These are phyloP conservation scores for Anthophora plumipes DNA, from an alignment of 2,888 invertebrate genomes.

Conservation along the genomic window DNA sequence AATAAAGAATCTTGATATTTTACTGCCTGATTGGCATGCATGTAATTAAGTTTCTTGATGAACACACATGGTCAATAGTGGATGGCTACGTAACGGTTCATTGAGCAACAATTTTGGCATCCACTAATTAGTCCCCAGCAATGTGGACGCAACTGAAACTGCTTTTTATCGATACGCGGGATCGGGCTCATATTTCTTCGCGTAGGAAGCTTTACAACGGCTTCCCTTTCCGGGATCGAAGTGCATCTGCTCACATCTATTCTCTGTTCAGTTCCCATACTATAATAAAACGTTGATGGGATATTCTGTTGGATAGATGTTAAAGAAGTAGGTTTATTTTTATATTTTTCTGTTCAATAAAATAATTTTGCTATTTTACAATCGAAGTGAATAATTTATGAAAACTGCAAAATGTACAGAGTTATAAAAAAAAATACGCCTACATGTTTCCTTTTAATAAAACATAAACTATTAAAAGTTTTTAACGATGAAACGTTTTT, in stretches of 20 bases:
- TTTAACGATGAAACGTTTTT: no score
- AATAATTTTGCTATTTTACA: no score
- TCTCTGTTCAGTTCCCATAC: conserved; percentile 59
- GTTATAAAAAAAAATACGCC: no score
- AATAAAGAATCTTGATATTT: conserved; percentile 41
- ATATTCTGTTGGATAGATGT: conserved; percentile 22
- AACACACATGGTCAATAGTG: conserved; percentile 24
- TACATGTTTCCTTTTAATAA: no score
- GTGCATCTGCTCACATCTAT: conserved; percentile 53
- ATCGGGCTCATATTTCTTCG: conserved; percentile 68
- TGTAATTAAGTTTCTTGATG: conserved; percentile 35
- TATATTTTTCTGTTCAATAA: not conserved
- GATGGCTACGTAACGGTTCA: conserved; percentile 44
- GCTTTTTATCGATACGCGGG: conserved; percentile 59
- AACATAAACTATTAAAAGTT: no score
- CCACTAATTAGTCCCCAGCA: conserved; percentile 57
- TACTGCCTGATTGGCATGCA: conserved; percentile 28
- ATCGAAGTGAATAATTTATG: no score
- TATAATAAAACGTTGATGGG: conserved; percentile 44
- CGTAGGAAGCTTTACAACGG: conserved; percentile 65
- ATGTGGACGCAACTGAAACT: conserved; percentile 55
- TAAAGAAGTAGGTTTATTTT: conserved; percentile 1
- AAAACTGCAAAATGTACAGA: no score
- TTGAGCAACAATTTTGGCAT: conserved; percentile 50
- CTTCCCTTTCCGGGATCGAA: conserved; percentile 73